Evolutionary conservation across 2,888 invertebrate genomes (phyloP), one percentile per base, ranked within the genome.

Genomic region (Amphipyra berbera): DNA sequence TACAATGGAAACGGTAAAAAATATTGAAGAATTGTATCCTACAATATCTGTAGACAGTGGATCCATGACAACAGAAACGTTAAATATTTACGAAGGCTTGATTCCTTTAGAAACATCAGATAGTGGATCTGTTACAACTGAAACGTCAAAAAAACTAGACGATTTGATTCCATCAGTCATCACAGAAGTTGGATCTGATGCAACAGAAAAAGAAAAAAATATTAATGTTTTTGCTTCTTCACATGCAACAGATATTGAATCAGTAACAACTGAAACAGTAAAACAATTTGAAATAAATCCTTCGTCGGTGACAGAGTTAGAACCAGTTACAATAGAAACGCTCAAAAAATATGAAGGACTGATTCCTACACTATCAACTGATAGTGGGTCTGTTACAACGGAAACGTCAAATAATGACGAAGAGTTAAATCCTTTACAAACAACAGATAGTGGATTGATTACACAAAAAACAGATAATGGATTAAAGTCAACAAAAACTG

Each of bases 141-240:
- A 21, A 21, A 21, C 21, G 2, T 21, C 3, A 21, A 21, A 21
- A 21, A 21, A 3, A n/a, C n/a, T n/a, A n/a, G n/a, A n/a, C n/a
- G n/a, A n/a, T 3, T 21, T 3, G 21, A 3, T 21, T 21, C 21
- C 21, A 21, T 21, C 21, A 21, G 21, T 21, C 8, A 40, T 21
- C 8, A 40, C 8, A 33, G 13, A 42, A 35, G 2, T 38, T 40
- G 49, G 14, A 44, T 37, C 10, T 2, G 41, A 33, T 42, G 13
- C 27, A 9, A 72, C 55, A 6, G 66, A 65, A 42, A 46, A 40
- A 27, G 5, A 6, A 0, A 38, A 38, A 21, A 12, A 14, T 10
- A 13, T 10, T 21, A 14, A n/a, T 14, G 30, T 30, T 15, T 40
- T 35, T 47, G 38, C 9, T 53, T 45, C 15, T 46, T 21, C 27